These are phyloP conservation scores for Ornithoptera priamus DNA, from an alignment of 2,888 invertebrate genomes.

Conservation along the genomic window DNA sequence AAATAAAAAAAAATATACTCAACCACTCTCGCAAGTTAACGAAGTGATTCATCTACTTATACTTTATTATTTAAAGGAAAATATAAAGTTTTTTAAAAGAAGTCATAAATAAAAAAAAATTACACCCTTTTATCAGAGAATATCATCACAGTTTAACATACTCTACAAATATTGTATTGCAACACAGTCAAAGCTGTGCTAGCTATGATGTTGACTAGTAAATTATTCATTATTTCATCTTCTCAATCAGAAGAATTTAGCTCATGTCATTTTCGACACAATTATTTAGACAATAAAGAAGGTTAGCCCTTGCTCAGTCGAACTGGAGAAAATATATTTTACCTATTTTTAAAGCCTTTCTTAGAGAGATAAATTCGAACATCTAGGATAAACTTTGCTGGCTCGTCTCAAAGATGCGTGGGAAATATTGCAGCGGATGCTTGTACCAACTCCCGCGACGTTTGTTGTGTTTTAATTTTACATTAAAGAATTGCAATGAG, in stretches of 20 bases:
- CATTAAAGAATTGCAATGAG: not conserved
- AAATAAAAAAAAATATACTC: no score
- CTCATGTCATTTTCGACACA: not conserved
- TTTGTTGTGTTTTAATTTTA: not conserved
- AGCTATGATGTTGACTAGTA: not conserved
- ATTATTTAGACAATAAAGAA: not conserved
- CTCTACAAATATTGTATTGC: not conserved
- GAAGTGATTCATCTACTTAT: no score
- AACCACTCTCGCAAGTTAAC: no score
- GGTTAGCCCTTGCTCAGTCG: not conserved
- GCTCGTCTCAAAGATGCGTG: constrained; percentile 5
- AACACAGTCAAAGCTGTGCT: not conserved
- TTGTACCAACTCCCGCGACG: not conserved
- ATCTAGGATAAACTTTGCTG: constrained; percentile 2
- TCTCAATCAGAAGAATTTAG: not conserved
- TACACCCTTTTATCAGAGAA: constrained; percentile 8
- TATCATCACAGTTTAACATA: constrained; percentile 5
- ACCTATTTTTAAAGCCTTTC: constrained; percentile 1
- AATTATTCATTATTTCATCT: not conserved
- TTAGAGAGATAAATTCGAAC: constrained; percentile 1
- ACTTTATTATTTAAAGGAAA: not conserved
- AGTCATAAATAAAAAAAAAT: constrained; percentile 18
- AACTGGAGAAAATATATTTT: not conserved
- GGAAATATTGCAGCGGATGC: constrained; percentile 13
- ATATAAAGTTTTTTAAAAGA: not conserved